A percentile compares a stretch with the other conserved stretches of the same genome.
Conservation (phyloP, 2,113 vertebrate species). For the Ginglymostoma cirratum region DNA sequence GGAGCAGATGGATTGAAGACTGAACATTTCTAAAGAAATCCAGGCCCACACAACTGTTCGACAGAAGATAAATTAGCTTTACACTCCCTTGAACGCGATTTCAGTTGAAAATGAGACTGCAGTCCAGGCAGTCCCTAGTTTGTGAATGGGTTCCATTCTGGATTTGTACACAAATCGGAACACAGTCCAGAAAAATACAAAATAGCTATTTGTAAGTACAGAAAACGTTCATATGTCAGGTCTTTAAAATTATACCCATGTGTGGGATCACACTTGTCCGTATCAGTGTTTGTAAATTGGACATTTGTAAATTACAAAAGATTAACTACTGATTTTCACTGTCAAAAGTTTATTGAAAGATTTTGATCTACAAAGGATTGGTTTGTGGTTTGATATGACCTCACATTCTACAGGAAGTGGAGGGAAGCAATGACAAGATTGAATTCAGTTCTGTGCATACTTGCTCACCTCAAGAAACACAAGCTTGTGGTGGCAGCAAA, state of each 20-base stretch:
- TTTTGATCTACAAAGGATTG: background rate
- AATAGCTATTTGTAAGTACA: too few species aligned
- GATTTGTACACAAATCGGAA: too few species aligned
- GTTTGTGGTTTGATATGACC: background rate
- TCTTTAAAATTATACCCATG: too few species aligned
- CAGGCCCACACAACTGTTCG: background rate
- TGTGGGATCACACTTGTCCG: too few species aligned
- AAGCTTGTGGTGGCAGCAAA: background rate
- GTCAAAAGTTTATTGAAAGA: background rate
- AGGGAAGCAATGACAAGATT: background rate
- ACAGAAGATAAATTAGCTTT: background rate
- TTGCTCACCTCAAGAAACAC: background rate
- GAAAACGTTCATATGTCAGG: too few species aligned
- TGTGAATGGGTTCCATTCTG: too few species aligned
- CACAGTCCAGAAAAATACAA: too few species aligned
- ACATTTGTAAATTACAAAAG: background rate
- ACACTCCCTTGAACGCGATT: background rate
- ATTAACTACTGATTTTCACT: background rate
- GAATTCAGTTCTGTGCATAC: background rate
- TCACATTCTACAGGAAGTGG: background rate
- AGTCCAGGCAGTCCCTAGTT: too few species aligned
- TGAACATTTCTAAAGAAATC: background rate
- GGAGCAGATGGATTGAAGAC: background rate
- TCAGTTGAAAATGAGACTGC: background rate
- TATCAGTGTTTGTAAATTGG: too few species aligned